Base-by-base conservation (phyloP, 2,888 invertebrate species). In the Platypus cylindrus region DNA sequence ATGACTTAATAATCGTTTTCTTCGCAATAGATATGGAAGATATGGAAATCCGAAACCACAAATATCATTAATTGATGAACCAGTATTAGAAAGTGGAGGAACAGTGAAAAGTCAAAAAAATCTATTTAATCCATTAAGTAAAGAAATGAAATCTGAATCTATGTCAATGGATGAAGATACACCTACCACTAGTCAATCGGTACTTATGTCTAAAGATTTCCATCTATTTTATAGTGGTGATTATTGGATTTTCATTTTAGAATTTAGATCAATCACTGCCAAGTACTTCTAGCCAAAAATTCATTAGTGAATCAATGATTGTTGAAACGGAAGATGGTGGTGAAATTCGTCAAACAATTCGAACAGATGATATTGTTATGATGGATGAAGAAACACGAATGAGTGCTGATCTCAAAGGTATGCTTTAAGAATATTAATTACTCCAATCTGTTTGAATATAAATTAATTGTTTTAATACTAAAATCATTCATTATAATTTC, bases 351-450 rank as follows among this genome's bases (percentile, higher is more conserved):
- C 17, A 29, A 14, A 20, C 30, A 20, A 9, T 38, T 2, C 36
- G 26, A 12, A 18, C 34, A 11, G 41, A 38, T 22, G 41, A 41
- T 36, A 17, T 41, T 3, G 35, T 41, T 12, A 41, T 41, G 41
- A 26, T 77, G 50, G 79, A 79, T 53, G 79, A 78, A 55, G 79
- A 79, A 49, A 78, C 79, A 3, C 73, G 78, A 43, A 79, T 79
- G 78, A 78, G 78, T 65, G 78, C 77, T 14, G 79, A 79, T 53
- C 36, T 41, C 12, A 36, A 36, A 28, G 30, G 39, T 39, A 27
- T n/a, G 27, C 17, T n/a, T n/a, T n/a, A n/a, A n/a, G n/a, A n/a
- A n/a, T n/a, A n/a, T n/a, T n/a, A n/a, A n/a, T n/a, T n/a, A n/a
- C n/a, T n/a, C n/a, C n/a, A n/a, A n/a, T n/a, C n/a, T n/a, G n/a